phyloP scores from a whole-genome alignment of 2,797 vertebrate genomes.

The Enteromius mattozi region DNA sequence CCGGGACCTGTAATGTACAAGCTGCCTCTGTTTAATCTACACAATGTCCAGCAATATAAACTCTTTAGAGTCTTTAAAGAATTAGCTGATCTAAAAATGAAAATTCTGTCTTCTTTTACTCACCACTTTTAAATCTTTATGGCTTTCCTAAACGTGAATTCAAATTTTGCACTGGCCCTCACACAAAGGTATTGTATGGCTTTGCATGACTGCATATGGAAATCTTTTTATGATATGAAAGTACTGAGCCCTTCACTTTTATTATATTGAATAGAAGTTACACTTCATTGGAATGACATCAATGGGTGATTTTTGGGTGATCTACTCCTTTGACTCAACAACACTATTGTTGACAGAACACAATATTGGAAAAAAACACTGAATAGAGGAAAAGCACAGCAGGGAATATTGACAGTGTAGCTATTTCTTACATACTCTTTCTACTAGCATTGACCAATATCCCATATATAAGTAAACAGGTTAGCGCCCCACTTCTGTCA shows the following conservation, averaged over 20 bases:
- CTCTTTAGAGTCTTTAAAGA: not conserved
- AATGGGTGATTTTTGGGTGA: constrained; percentile 6
- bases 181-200: not conserved
- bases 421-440: not conserved
- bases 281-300: not conserved
- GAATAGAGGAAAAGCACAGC: not conserved
- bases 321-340: not conserved
- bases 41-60: constrained; percentile 19
- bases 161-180: not conserved
- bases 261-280: not conserved
- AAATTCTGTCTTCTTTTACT: not conserved
- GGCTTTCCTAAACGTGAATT: not conserved
- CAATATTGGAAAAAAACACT: not conserved
- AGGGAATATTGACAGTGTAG: not conserved
- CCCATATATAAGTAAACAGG: constrained; percentile 37
- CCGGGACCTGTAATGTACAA: constrained; percentile 18
- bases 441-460: not conserved
- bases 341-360: not conserved
- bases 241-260: not conserved
- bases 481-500: constrained; percentile 12
- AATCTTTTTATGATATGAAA: not conserved
- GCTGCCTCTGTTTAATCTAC: constrained; percentile 26
- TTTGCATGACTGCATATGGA: not conserved
- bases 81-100: constrained; percentile 1
- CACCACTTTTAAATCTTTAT: not conserved